These are phyloP conservation scores for Engraulis encrasicolus DNA, from an alignment of 2,113 vertebrate species.

Conservation along the genomic window DNA sequence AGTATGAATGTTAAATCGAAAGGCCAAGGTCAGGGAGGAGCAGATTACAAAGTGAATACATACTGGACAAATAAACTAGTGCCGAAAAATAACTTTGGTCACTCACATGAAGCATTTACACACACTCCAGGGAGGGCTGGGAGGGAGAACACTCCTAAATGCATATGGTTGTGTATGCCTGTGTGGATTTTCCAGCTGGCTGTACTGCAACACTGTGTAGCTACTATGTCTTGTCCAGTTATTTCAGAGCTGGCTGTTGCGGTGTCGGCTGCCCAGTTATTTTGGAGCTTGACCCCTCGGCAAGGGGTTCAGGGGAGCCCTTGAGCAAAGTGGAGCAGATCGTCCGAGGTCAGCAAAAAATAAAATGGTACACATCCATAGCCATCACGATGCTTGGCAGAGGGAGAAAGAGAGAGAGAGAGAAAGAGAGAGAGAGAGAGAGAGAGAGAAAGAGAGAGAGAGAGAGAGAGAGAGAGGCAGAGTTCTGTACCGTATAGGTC, in stretches of 20 bases:
- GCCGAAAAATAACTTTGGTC: too few relatives aligned
- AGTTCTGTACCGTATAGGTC: too few relatives aligned
- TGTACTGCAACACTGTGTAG: not conserved
- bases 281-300: not conserved
- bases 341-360: not conserved
- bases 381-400: too few relatives aligned
- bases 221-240: too few relatives aligned
- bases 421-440: too few relatives aligned
- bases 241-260: not conserved
- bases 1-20: not conserved
- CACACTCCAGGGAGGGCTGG: not conserved
- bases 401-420: too few relatives aligned
- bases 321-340: not conserved
- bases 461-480: too few relatives aligned
- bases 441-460: too few relatives aligned
- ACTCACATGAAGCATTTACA: not conserved
- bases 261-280: not conserved
- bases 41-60: not conserved
- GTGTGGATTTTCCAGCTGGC: not conserved
- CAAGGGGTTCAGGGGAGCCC: not conserved
- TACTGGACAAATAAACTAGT: too few relatives aligned
- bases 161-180: not conserved
- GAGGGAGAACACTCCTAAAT: not conserved
- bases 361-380: not conserved
- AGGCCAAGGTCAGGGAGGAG: not conserved